Base-by-base conservation (phyloP, 2,888 invertebrate genomes). In the Bellardia pandia region DNA sequence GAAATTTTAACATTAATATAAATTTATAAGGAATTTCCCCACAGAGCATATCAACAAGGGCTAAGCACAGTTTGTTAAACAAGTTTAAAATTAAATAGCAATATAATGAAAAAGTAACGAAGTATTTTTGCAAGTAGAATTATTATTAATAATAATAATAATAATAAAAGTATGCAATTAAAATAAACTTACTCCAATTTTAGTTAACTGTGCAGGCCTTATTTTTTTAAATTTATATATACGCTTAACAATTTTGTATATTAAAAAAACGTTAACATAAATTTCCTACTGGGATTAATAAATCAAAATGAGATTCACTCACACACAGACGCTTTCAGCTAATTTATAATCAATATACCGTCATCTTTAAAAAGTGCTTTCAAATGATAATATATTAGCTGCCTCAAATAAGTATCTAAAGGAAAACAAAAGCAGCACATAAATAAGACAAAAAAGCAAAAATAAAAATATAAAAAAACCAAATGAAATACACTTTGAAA, bases 261-360 rank as follows among this genome's bases (percentile, higher is more conserved):
- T 75, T 81, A 56, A 60, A 69, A 60, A 69, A 45, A 33, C 16
- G 69, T 56, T 16, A 53, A 56, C 42, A 64, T 64, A 83, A 83
- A 83, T 83, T 76, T 83, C 40, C 83, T 71, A 72, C 56, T 30
- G 53, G 83, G 48, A 71, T 64, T 64, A 62, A 81, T 83, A 76
- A 83, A 76, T 83, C 76, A 76, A 30, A 72, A 62, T 33, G 62
- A 71, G 40, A 40, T 62, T 71, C 40, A 60, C 62, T 51, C 60
- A 48, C 42, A 30, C 23, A 45, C 64, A 71, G 9, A 37, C 48
- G 40, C 33, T 30, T 45, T 51, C 68, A 81, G 87, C 87, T 85
- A 81, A 87, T 87, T 85, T 87, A 87, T 85, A 87, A 87, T 87
- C 85, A 78, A 87, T 85, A 87, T 58, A 74, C 48, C 40, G 68